Base-by-base conservation (phyloP, 2,113 vertebrate species). In the Agapornis roseicollis region DNA sequence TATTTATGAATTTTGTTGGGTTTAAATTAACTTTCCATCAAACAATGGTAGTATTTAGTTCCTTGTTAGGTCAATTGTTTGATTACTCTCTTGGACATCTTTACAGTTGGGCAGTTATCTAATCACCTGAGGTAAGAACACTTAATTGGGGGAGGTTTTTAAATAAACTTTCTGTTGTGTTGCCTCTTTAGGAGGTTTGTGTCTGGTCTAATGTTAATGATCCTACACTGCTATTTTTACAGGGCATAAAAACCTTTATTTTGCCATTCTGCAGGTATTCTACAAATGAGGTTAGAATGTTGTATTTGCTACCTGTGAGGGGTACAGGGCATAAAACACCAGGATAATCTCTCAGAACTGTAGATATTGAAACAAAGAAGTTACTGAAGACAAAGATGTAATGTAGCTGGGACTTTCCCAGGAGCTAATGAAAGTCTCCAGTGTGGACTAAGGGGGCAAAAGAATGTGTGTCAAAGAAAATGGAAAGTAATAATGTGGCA, bases 11-110 rank as follows among this genome's bases (percentile, higher is more conserved):
- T 79, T 80, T 87, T 96, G 35, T 39, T 93, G 50, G 50, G 31
- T 94, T 96, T 33, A 85, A 91, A 90, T 83, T 70, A 80, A 64
- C 47, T 78, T 82, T 47, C 72, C 39, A 44, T 85, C 78, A 88
- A 90, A 33, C 15, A 83, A 8, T 78, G 29, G 22, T 41, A 50
- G 16, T 63, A 64, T 91, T 85, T 88, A 31, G 83, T 64, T 93
- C 33, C 64, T 23, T 47, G 46, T 23, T 47, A 47, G 46, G 22
- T 20, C 46, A 47, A 22, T 47, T 47, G 46, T 47, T 47, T 47
- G 46, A 23, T 47, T 47, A 47, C 46, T 47, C 11, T 47, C 46
- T 47, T 55, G 71, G 55, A 77, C 18, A 17, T 73, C n/a, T 82
- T 95, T 85, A 63, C 49, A 82, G 20, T 88, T n/a, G 53, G 53